Evolutionary conservation across 2,888 invertebrate genomes (phyloP).

Genomic region (Tetragnatha montana): DNA sequence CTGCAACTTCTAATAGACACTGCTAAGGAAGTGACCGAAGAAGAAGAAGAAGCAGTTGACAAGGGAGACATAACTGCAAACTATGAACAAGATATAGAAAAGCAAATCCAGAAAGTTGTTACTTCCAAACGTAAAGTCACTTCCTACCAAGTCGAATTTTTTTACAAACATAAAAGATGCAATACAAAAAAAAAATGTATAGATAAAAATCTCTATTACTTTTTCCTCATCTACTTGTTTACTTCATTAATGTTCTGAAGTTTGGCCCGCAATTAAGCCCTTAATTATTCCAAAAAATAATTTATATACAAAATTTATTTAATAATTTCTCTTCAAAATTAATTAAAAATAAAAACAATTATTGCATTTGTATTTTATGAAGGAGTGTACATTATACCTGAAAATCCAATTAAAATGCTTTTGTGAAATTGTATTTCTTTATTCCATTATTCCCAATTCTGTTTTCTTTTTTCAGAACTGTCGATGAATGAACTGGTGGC

Average conservation of each 20-base stretch:
- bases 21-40: background rate
- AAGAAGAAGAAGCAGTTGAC: background rate
- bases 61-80: slow-evolving; percentile 9
- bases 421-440: background rate
- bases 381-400: background rate
- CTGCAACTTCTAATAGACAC: background rate
- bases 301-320: too few relatives aligned
- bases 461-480: slow-evolving; percentile 26
- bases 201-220: too few relatives aligned
- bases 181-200: background rate
- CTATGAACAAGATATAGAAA: slow-evolving; percentile 1
- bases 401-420: background rate
- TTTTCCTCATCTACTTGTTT: too few relatives aligned
- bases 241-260: too few relatives aligned
- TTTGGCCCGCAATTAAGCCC: too few relatives aligned
- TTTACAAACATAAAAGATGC: background rate
- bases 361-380: background rate
- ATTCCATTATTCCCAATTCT: background rate
- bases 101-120: slow-evolving; percentile 14
- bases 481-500: slow-evolving; percentile 73
- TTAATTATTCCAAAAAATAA: too few relatives aligned
- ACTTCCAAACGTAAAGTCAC: slow-evolving; percentile 1
- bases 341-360: background rate
- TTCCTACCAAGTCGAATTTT: background rate
- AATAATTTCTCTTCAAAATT: too few relatives aligned